Evolutionary conservation across 2,113 vertebrate genomes (phyloP), one percentile per base, ranked within the genome.

Genomic region (Rhabdomys dilectus): DNA sequence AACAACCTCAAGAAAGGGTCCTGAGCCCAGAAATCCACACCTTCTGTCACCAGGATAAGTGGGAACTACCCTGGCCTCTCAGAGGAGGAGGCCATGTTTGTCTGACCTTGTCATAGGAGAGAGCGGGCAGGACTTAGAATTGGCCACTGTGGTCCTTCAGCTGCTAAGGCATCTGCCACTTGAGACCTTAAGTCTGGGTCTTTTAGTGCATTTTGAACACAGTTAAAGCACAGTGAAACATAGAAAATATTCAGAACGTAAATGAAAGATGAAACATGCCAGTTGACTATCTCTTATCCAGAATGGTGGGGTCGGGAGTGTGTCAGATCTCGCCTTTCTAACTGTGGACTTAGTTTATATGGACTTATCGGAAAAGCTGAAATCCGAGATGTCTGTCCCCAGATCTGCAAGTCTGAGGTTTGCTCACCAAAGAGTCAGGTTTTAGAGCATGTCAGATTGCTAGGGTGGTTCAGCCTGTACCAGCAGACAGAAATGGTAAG

Each of bases 211-310:
- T 48, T 48, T 45, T 68, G 84, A 7, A 87, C 17, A 48, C 29
- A 45, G 2, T 48, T 66, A 72, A 2, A 34, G 34, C 17, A 51
- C 68, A 22, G 17, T 42, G 80, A 85, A 92, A 60, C 91, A 21
- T 56, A 92, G 34, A 48, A 68, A 39, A 34, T 39, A 42, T 60
- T 94, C 26, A 77, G 80, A 95, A 89, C 95, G 76, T 76, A 82
- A 82, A 88, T 24, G 56, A 86, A 68, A 85, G 70, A 22, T 58
- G 36, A 2, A 56, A 86, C 75, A 26, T 36, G n/a, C 15, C 42
- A 51, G 48, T 72, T 56, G 64, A 58, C 4, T 56, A 45, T 48
- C 66, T 17, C 26, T 60, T 82, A 73, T 45, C 53, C 19, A 26
- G 22, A 73, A 6, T 48, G 31, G 22, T 48, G 15, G n/a, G 19